Base-by-base conservation (phyloP, 2,888 invertebrate species). In the Calephelis perditalis region DNA sequence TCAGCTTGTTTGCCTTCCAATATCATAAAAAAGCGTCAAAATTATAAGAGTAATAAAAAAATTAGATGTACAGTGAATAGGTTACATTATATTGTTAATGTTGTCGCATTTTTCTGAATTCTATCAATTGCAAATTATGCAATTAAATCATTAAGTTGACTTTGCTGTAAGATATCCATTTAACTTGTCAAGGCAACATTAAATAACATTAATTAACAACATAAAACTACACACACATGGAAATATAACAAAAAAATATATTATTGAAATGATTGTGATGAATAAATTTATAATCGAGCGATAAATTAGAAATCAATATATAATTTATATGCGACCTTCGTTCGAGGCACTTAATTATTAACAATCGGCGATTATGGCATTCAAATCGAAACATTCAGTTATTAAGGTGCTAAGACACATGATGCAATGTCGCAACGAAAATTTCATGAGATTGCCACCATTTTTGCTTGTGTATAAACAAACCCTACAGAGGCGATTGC, bases 281-380 rank as follows among this genome's bases (percentile, higher is more conserved):
- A 65, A 65, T 66, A 68, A 66, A 65, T 67, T 66, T 68, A 61
- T 68, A 67, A 70, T 69, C 67, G 63, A 70, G 63, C 56, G 63
- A 68, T 66, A 67, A 69, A 70, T 68, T 69, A 68, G 70, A 69
- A 70, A 70, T 66, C 67, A 65, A 65, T 67, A 65, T 68, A 66
- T 70, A 67, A 71, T 71, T 69, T 67, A 69, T 67, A 62, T 62
- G 58, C 67, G 71, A 70, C 71, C 71, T 71, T 67, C 65, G 65
- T 40, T 60, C 57, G 37, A 64, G 61, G 62, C 62, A 64, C 56
- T 65, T 81, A 79, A 65, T 81, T 78, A 79, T 79, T 76, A 82
- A 82, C 78, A 82, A 82, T 82, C 76, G 74, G 57, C 78, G 73
- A 80, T 79, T 79, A 80, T 76, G 71, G 75, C 75, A 79, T 82